phyloP scores from a whole-genome alignment of 1,140 invertebrate species.

The Brachionus rubens region DNA sequence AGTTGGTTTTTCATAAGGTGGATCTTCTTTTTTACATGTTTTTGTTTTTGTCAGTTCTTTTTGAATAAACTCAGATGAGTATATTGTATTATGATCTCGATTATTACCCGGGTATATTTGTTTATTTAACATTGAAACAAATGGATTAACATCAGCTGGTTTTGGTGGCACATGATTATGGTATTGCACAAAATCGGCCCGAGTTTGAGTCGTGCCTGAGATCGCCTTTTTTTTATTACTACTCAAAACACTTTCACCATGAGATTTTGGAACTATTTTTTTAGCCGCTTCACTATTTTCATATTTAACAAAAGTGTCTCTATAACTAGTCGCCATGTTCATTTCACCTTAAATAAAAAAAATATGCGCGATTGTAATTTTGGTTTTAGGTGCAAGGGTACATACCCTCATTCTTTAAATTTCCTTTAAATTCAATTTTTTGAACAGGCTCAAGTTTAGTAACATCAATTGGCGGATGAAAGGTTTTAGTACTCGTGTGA shows the following conservation, averaged over 20 bases:
- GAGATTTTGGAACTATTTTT: neutral
- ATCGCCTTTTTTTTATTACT: neutral
- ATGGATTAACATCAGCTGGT: conserved; percentile 4
- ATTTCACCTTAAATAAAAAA: neutral
- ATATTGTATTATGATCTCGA: neutral
- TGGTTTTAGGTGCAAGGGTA: no score
- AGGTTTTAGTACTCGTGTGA: neutral
- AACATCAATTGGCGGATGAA: neutral
- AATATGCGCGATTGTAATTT: no score
- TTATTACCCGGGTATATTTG: conserved; percentile 7
- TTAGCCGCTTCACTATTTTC: neutral
- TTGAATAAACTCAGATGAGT: neutral
- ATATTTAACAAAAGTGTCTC: conserved; percentile 14
- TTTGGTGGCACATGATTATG: neutral
- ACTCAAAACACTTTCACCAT: neutral
- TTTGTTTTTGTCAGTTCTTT: neutral
- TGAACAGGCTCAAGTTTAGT: neutral
- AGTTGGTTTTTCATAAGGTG: neutral
- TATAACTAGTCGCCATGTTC: neutral
- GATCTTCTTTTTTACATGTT: conserved; percentile 14
- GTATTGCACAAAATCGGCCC: neutral
- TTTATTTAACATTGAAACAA: neutral
- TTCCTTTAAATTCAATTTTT: neutral
- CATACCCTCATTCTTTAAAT: conserved; percentile 1
- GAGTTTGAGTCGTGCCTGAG: neutral